A percentile compares a stretch with the other conserved stretches of the same genome.
Conservation (phyloP, 2,797 vertebrate genomes). For the Triplophysa bombifrons region DNA sequence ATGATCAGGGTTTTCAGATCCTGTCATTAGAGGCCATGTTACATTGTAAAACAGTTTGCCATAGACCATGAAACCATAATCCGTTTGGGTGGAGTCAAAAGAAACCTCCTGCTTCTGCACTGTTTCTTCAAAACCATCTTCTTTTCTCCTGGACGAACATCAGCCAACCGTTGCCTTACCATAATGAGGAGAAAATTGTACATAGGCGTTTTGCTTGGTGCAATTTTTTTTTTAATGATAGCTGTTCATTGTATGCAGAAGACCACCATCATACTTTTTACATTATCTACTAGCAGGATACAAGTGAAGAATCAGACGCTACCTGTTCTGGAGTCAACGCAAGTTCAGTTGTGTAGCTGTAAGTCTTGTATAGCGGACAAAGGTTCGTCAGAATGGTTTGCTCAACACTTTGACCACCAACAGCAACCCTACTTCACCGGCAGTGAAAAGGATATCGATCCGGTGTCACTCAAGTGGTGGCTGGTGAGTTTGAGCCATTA, state of each 20-base stretch:
- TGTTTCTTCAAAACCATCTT: not conserved
- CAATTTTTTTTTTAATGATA: conserved; percentile 73
- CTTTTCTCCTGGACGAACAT: conserved; percentile 15
- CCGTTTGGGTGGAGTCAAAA: conserved; percentile 14
- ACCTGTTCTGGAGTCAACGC: not conserved
- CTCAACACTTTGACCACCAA: conserved; percentile 64
- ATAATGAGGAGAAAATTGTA: conserved; percentile 66
- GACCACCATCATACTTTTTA: conserved; percentile 42
- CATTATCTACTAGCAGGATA: conserved; percentile 1
- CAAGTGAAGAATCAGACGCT: not conserved
- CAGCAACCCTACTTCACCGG: conserved; percentile 71
- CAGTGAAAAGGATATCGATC: conserved; percentile 60
- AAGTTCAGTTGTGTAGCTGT: conserved; percentile 65
- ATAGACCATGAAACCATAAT: conserved; percentile 7
- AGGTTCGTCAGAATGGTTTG: conserved; percentile 71
- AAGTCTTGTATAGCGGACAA: conserved; percentile 68
- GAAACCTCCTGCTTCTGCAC: not conserved
- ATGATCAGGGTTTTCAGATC: conserved; percentile 9
- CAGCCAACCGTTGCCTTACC: conserved; percentile 1
- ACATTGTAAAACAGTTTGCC: conserved; percentile 27
- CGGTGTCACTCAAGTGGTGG: conserved; percentile 72
- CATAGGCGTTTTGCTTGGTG: conserved; percentile 53
- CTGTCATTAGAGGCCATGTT: conserved; percentile 11
- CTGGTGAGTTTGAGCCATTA: conserved; percentile 67
- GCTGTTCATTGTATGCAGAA: conserved; percentile 71